Percentiles rank a stretch among this genome's conserved stretches.
phyloP scores from a whole-genome alignment of 2,797 vertebrate species.

The Mycteria americana region DNA sequence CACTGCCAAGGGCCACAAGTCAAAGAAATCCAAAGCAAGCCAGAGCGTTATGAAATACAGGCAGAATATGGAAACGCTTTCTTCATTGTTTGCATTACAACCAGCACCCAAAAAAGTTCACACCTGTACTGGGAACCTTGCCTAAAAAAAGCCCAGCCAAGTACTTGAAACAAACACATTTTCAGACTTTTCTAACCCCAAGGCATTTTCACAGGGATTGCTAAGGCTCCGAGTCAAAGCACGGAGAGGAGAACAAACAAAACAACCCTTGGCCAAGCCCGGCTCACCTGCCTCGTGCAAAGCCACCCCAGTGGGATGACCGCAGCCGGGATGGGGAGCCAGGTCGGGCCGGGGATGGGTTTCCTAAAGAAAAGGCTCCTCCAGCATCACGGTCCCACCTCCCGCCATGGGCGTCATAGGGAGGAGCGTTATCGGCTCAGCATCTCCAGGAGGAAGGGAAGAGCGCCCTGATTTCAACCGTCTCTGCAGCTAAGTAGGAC shows the following conservation, averaged over 20 bases:
- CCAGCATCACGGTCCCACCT: neutral
- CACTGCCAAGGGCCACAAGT: slow-evolving; percentile 38
- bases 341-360: neutral
- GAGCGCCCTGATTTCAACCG: neutral
- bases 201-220: slow-evolving; percentile 55
- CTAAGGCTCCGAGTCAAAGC: slow-evolving; percentile 68
- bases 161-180: slow-evolving; percentile 73
- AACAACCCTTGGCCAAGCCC: neutral
- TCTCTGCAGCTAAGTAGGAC: neutral
- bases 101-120: slow-evolving; percentile 61
- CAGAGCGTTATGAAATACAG: slow-evolving; percentile 12
- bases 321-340: neutral
- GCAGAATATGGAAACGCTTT: slow-evolving; percentile 57
- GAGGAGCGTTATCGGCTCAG: neutral
- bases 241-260: slow-evolving; percentile 47
- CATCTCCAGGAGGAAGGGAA: neutral
- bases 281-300: neutral
- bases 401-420: neutral
- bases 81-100: slow-evolving; percentile 70
- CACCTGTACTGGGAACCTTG: slow-evolving; percentile 76
- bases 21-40: slow-evolving; percentile 13
- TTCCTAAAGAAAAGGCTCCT: neutral
- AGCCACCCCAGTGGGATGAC: neutral
- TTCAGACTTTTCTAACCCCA: slow-evolving; percentile 74
- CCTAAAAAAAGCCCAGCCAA: slow-evolving; percentile 68